phyloP scores from a whole-genome alignment of 1,140 invertebrate genomes.

The Danaus plexippus region DNA sequence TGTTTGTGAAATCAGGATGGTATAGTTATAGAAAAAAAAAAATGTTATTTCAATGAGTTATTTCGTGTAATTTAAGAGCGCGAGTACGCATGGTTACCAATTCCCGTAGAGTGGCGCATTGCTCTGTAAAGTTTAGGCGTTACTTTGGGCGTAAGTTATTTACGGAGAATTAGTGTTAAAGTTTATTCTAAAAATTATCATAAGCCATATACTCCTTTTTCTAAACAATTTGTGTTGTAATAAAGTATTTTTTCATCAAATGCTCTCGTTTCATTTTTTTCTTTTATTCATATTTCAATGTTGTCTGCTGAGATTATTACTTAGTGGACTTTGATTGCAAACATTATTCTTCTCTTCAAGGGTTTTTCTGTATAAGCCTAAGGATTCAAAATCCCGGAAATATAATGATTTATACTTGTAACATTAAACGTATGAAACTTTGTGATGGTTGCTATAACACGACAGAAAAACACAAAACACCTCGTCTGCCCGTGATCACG shows the following conservation, averaged over 20 bases:
- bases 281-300: too few relatives aligned
- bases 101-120: constrained; percentile 14
- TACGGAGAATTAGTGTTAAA: constrained; percentile 20
- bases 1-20: constrained; percentile 6
- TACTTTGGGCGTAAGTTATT: constrained; percentile 15
- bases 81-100: constrained; percentile 12
- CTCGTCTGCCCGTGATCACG: too few relatives aligned
- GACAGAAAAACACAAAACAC: too few relatives aligned
- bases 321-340: too few relatives aligned
- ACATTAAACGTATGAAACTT: too few relatives aligned
- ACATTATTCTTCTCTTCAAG: too few relatives aligned
- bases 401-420: too few relatives aligned
- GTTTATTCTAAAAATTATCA: constrained; percentile 11
- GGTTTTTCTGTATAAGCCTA: too few relatives aligned
- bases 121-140: constrained; percentile 21
- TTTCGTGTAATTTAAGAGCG: constrained; percentile 14
- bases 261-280: background rate
- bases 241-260: constrained; percentile 28
- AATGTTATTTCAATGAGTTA: constrained; percentile 4
- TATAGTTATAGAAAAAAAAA: constrained; percentile 7
- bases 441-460: too few relatives aligned
- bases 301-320: too few relatives aligned
- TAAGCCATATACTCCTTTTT: constrained; percentile 20
- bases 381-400: too few relatives aligned
- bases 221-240: constrained; percentile 26